Base-by-base conservation (phyloP, 2,797 vertebrate genomes). In the Myiotriccus ornatus region DNA sequence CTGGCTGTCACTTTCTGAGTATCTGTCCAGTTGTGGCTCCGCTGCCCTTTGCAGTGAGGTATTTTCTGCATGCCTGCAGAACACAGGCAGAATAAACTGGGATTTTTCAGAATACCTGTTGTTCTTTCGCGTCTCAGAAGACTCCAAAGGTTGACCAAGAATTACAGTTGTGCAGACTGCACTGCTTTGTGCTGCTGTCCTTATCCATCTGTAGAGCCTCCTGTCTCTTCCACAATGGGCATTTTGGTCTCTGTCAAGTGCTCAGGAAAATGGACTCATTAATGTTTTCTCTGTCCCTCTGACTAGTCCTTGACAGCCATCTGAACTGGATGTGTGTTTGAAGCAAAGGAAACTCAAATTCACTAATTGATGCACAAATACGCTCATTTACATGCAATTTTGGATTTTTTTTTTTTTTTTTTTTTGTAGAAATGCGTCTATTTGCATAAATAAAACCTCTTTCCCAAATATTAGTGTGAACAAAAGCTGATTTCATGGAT, bases 381-480 rank as follows among this genome's bases (percentile, higher is more conserved):
- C 0, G 0, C 86, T 97, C 74, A 95, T 97, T 96, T 95, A 94
- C 77, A 95, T 96, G 91, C 94, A 81, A 73, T 95, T 95, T 85
- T 10, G 35, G 0, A 6, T 2, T 8, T 55, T 56, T 94, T 87
- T 34, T 8, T 55, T 69, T 94, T 87, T n/a, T 94, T 87, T 34
- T 8, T 55, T 69, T 94, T 87, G 30, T 10, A 88, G 73, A 95
- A 90, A 80, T 94, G 81, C 78, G 87, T 95, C 41, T 90, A 94
- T 95, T 95, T 96, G 92, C 95, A 97, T 97, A 97, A 95, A 92
- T 95, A 90, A 92, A 94, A 35, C 59, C 84, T 79, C 90, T 83
- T 77, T 89, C 71, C 74, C 64, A 95, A 91, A 95, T 89, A 96
- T 91, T 93, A 37, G 19, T 73, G 74, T 59, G 95, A 93, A 92